Evolutionary conservation across 2,888 invertebrate species (phyloP).

Genomic region (Heliconius aoede): DNA sequence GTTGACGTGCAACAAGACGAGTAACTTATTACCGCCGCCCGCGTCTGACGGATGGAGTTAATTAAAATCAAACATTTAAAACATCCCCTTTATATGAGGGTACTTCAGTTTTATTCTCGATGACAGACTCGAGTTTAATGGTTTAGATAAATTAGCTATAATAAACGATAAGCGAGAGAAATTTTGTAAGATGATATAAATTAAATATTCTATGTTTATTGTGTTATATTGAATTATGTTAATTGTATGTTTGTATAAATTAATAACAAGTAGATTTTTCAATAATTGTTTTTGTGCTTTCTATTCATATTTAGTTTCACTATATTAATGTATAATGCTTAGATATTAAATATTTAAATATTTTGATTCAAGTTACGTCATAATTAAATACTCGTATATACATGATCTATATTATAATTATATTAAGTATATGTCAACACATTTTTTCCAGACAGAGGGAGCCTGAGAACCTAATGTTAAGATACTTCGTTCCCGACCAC

Average conservation of each 20-base stretch:
- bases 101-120: constrained; percentile 30
- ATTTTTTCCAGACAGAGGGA: neutral
- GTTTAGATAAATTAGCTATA: constrained; percentile 44
- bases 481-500: neutral
- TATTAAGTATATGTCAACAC: too few species aligned
- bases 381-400: too few species aligned
- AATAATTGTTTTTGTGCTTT: neutral
- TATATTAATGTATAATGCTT: neutral
- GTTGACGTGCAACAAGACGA: constrained; percentile 69
- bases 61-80: constrained; percentile 78
- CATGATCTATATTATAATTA: too few species aligned
- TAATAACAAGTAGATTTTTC: neutral
- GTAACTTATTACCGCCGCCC: constrained; percentile 55
- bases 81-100: constrained; percentile 48
- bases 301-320: neutral
- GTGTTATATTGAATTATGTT: too few species aligned
- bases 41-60: constrained; percentile 60
- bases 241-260: neutral
- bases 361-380: too few species aligned
- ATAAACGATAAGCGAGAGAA: constrained; percentile 41
- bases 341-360: too few species aligned
- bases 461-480: neutral
- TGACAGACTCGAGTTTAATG: constrained; percentile 46
- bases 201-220: neutral
- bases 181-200: constrained; percentile 8